Evolutionary conservation across 2,797 vertebrate genomes (phyloP).

Genomic region (Thaleichthys pacificus): DNA sequence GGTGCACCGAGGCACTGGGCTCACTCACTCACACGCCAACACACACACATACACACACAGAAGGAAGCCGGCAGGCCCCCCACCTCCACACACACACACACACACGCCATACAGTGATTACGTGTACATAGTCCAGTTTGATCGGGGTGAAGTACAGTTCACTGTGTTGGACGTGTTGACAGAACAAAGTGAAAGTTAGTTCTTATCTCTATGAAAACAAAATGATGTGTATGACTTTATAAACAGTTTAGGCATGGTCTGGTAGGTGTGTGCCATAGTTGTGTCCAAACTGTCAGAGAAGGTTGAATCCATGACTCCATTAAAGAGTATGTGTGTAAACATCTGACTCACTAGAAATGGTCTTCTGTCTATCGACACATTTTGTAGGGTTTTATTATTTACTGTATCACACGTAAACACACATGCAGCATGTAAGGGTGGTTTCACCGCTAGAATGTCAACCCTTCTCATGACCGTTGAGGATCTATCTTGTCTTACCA

Average conservation of each 20-base stretch:
- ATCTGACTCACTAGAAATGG: no score
- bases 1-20: slow-evolving; percentile 10
- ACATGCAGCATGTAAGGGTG: neutral
- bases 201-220: no score
- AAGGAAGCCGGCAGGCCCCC: neutral
- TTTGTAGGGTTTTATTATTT: no score
- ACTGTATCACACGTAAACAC: slow-evolving; percentile 3
- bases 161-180: neutral
- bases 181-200: neutral
- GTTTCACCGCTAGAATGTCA: neutral
- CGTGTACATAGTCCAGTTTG: no score
- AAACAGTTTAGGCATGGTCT: no score
- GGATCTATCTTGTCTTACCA: neutral
- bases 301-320: no score
- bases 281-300: no score
- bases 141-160: no score
- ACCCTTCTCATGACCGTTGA: neutral
- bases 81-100: slow-evolving; percentile 2
- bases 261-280: no score
- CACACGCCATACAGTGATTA: slow-evolving; percentile 9
- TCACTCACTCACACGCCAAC: neutral
- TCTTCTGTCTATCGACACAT: no score
- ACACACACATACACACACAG: slow-evolving; percentile 6
- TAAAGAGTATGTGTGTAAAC: no score
- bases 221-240: no score